phyloP scores from a whole-genome alignment of 1,140 invertebrate genomes.

The Gryon sp. region DNA sequence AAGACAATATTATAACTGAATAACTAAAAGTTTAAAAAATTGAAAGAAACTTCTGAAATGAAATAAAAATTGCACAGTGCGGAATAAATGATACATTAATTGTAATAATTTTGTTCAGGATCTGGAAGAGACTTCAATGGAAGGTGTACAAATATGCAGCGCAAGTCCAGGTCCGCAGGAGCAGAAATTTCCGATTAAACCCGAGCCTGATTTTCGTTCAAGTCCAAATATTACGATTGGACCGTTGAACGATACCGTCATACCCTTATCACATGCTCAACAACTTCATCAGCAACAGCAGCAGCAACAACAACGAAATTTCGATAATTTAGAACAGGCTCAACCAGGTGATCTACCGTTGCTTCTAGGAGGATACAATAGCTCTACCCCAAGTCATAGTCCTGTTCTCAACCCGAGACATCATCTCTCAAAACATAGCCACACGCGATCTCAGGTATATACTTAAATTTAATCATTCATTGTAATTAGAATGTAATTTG shows the following conservation, averaged over 20 bases:
- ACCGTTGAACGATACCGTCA: conserved; percentile 70
- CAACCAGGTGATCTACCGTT: conserved; percentile 81
- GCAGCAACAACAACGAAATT: conserved; percentile 58
- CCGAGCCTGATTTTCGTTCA: conserved; percentile 76
- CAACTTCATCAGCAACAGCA: conserved; percentile 69
- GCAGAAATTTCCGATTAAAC: conserved; percentile 76
- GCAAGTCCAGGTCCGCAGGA: conserved; percentile 74
- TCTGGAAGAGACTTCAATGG: conserved; percentile 79
- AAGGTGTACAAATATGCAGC: conserved; percentile 78
- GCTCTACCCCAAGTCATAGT: conserved; percentile 83
- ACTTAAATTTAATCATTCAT: background rate
- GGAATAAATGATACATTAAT: background rate
- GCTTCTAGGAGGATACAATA: conserved; percentile 82
- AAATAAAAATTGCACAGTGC: no score
- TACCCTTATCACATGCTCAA: conserved; percentile 72
- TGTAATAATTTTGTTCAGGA: conserved; percentile 65
- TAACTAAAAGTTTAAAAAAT: no score
- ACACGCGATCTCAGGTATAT: conserved; percentile 76
- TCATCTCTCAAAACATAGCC: conserved; percentile 78
- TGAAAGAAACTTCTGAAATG: no score
- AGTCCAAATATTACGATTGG: conserved; percentile 71
- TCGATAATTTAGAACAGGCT: conserved; percentile 71
- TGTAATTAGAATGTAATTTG: no score
- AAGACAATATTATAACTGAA: no score
- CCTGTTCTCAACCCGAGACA: conserved; percentile 83